These are phyloP conservation scores for Ridgeia piscesae DNA, from an alignment of 1,140 invertebrate genomes.

Conservation along the genomic window DNA sequence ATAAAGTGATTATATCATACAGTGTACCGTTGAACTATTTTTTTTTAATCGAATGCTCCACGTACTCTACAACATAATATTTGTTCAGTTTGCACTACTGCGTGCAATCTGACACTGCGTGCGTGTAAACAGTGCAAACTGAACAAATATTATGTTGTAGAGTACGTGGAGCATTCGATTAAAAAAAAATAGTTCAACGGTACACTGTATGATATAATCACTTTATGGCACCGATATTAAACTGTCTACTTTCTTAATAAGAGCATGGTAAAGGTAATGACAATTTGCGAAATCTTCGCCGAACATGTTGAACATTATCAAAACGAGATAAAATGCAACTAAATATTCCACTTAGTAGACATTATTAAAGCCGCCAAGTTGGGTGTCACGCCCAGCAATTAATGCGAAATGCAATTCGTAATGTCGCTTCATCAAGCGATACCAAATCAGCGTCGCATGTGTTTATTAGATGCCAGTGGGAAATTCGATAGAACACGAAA, in stretches of 20 bases:
- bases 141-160: too few species aligned
- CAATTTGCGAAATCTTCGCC: background rate
- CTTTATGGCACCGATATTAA: background rate
- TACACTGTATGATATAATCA: background rate
- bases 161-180: too few species aligned
- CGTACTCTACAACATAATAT: background rate
- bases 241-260: background rate
- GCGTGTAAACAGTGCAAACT: background rate
- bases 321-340: background rate
- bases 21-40: background rate
- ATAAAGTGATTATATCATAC: background rate
- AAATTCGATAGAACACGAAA: constrained; percentile 6
- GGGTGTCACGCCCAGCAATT: background rate
- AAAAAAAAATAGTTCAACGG: background rate
- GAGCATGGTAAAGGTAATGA: background rate
- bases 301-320: background rate
- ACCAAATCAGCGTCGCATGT: background rate
- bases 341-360: background rate
- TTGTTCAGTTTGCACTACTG: too few species aligned
- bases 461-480: background rate
- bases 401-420: background rate
- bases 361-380: background rate
- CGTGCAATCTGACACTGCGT: background rate
- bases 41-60: background rate
- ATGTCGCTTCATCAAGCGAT: background rate